phyloP scores from a whole-genome alignment of 2,113 vertebrate species.

The Orthochromis indermauri region DNA sequence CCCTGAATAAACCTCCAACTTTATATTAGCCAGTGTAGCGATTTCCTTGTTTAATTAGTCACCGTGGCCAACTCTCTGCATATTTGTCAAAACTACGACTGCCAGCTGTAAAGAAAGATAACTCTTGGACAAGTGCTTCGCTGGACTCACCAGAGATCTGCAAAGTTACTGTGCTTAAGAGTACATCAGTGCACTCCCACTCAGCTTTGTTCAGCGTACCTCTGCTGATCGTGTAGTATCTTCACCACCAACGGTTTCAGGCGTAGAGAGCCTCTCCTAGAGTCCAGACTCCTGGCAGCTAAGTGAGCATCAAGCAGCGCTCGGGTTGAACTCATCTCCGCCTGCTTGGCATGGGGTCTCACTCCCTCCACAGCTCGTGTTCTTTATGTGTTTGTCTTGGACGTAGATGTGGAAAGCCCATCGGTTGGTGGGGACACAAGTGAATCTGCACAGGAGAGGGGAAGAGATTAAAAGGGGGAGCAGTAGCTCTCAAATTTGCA shows the following conservation, averaged over 20 bases:
- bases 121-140: not conserved
- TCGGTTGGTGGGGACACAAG: constrained; percentile 22
- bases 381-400: constrained; percentile 74
- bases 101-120: not conserved
- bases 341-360: constrained; percentile 53
- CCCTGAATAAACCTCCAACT: not conserved
- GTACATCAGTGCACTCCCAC: not conserved
- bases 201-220: not conserved
- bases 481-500: constrained; percentile 46
- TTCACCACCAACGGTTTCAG: not conserved
- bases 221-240: not conserved
- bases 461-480: constrained; percentile 17
- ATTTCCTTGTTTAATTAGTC: not conserved
- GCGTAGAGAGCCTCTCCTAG: constrained; percentile 14
- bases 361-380: constrained; percentile 42
- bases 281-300: constrained; percentile 39
- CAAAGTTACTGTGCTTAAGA: not conserved
- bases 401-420: constrained; percentile 44
- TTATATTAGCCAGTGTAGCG: not conserved
- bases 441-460: not conserved
- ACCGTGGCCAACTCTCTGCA: not conserved
- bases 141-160: not conserved
- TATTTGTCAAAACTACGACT: not conserved
- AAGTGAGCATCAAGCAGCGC: constrained; percentile 13
- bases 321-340: constrained; percentile 16